Conservation (phyloP, 1,140 invertebrate genomes). For the Drosophila eugracilis region DNA sequence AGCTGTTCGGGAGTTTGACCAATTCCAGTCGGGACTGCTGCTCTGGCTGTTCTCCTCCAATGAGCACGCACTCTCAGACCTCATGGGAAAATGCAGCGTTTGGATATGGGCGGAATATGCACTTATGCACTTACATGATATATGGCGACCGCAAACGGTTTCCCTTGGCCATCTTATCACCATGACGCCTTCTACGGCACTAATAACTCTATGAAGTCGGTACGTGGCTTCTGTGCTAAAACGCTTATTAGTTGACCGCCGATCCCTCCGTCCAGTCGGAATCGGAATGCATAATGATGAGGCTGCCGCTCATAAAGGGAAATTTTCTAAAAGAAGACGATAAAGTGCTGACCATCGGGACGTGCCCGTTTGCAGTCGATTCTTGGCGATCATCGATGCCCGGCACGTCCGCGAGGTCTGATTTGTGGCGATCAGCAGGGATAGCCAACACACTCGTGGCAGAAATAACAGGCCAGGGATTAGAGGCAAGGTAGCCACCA, state of each 20-base stretch:
- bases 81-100: constrained; percentile 25
- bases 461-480: constrained; percentile 25
- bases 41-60: constrained; percentile 32
- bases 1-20: constrained; percentile 11
- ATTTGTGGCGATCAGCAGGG: constrained; percentile 48
- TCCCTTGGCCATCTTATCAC: not conserved
- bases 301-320: constrained; percentile 59
- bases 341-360: constrained; percentile 42
- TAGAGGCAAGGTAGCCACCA: constrained; percentile 4
- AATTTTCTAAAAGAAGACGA: constrained; percentile 65
- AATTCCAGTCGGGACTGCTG: not conserved
- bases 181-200: constrained; percentile 51
- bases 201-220: constrained; percentile 74
- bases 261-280: constrained; percentile 35
- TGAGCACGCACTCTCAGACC: constrained; percentile 11
- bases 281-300: constrained; percentile 68
- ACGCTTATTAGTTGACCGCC: constrained; percentile 65
- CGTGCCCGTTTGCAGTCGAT: constrained; percentile 34
- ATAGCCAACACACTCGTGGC: constrained; percentile 44
- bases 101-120: constrained; percentile 23
- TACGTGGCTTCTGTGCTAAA: constrained; percentile 66
- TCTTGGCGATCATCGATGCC: constrained; percentile 41
- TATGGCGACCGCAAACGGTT: constrained; percentile 36
- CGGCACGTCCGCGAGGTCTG: constrained; percentile 49
- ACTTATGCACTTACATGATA: constrained; percentile 45